Base-by-base conservation (phyloP, 2,888 invertebrate species). In the Ceratothoa steindachneri region DNA sequence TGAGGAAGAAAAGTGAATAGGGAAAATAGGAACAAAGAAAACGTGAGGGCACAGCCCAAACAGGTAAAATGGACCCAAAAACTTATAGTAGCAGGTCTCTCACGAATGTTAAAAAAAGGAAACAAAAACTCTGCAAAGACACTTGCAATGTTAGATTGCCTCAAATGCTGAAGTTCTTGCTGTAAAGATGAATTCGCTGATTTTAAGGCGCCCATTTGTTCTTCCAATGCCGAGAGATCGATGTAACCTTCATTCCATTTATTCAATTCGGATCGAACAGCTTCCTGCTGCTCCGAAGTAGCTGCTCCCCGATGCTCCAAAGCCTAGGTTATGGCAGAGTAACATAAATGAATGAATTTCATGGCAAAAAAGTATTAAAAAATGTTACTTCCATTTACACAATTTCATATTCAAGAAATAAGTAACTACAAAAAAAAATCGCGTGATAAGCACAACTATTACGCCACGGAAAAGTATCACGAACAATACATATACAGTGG, bases 241-340 rank as follows among this genome's bases (percentile, higher is more conserved):
- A 93, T 89, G 82, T 91, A 89, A 80, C 90, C 89, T 74, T 89
- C 89, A 80, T 90, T 89, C 87, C 93, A 94, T 78, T 88, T 88
- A 75, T 90, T 89, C 75, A 94, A 87, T 84, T 93, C 93, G 77
- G 85, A 86, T 73, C 88, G 85, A 9, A 92, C 86, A 74, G 87
- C 86, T 51, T 90, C 90, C 69, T 89, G 87, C 78, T 88, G 87
- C 24, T 87, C 87, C 7, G 90, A 88, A 67, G 89, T 87, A 77
- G 89, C 88, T 5, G 88, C 87, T 77, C 91, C 87, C 82, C 60
- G 71, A 30, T 55, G 67, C 77, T 67, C 65, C 31, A 51, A 60
- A 41, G 29, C 29, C 66, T 72, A 67, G 68, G 60, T n/a, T 27
- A 30, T 51, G 67, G 15, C 15, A 29, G 29, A 67, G 31, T 28